Evolutionary conservation across 1,140 invertebrate species (phyloP).

Genomic region (Micrasema longulum): DNA sequence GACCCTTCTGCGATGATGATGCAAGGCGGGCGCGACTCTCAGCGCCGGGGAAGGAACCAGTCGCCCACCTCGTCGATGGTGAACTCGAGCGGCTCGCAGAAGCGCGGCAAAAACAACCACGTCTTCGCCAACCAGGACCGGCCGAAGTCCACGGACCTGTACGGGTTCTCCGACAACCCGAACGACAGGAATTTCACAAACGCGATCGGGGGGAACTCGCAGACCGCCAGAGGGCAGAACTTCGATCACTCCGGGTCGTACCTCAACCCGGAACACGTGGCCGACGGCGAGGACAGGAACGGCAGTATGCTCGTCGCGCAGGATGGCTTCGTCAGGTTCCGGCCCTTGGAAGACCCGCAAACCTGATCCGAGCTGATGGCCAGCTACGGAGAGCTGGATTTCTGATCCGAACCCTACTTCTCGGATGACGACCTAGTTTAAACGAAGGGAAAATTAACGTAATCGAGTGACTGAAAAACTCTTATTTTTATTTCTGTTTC

Average conservation of each 20-base stretch:
- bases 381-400: constrained; percentile 55
- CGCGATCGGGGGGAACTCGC: constrained; percentile 57
- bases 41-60: constrained; percentile 60
- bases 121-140: constrained; percentile 58
- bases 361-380: constrained; percentile 64
- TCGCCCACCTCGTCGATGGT: constrained; percentile 63
- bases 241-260: constrained; percentile 62
- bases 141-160: constrained; percentile 69
- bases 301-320: constrained; percentile 85
- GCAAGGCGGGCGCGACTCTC: constrained; percentile 60
- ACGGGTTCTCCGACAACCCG: constrained; percentile 69
- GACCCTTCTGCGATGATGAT: constrained; percentile 53
- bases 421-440: constrained; percentile 54
- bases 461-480: constrained; percentile 20
- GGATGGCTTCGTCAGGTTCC: constrained; percentile 85
- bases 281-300: constrained; percentile 58
- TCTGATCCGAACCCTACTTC: constrained; percentile 52
- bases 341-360: constrained; percentile 73
- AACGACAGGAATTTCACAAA: constrained; percentile 64
- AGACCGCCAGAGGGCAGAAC: constrained; percentile 60
- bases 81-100: constrained; percentile 65
- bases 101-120: constrained; percentile 61
- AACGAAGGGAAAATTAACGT: constrained; percentile 34
- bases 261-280: constrained; percentile 63
- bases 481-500: background rate